Conservation (phyloP, 2,888 invertebrate genomes). For the Habrosyne pyritoides region DNA sequence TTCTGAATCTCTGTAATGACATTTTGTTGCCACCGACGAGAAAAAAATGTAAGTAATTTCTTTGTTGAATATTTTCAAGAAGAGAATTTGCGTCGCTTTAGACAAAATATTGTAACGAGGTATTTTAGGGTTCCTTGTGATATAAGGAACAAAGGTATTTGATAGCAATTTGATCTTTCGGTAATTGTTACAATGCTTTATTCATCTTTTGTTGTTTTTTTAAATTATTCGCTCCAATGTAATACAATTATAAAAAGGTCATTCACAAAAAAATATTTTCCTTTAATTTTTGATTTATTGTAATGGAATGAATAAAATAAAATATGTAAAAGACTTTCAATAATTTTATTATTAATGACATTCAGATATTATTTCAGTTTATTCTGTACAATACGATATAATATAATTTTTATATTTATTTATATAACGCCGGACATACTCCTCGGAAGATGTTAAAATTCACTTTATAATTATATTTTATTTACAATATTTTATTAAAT, state of each 20-base stretch:
- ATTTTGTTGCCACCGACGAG: neutral
- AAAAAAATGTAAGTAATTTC: slow-evolving; percentile 1
- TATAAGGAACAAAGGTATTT: neutral
- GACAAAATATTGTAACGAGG: neutral
- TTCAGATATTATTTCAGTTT: slow-evolving; percentile 64
- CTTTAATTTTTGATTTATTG: too few species aligned
- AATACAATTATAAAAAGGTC: too few species aligned
- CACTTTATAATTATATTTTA: neutral
- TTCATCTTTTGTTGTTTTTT: too few species aligned
- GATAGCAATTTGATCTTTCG: neutral
- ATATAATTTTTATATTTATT: slow-evolving; percentile 43
- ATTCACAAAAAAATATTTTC: too few species aligned
- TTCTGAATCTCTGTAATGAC: slow-evolving; percentile 3
- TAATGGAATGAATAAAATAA: slow-evolving; percentile 11
- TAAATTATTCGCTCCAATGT: too few species aligned
- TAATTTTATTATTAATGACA: slow-evolving; percentile 54
- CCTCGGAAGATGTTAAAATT: slow-evolving; percentile 14
- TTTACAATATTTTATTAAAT: neutral
- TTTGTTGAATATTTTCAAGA: neutral
- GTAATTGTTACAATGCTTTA: neutral
- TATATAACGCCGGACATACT: slow-evolving; percentile 26
- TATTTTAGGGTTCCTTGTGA: neutral
- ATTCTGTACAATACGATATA: slow-evolving; percentile 60
- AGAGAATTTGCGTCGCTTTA: slow-evolving; percentile 1
- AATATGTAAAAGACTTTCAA: slow-evolving; percentile 22